Evolutionary conservation across 2,797 vertebrate species (phyloP), one percentile per base, ranked within the genome.

Genomic region (Diceros bicornis): DNA sequence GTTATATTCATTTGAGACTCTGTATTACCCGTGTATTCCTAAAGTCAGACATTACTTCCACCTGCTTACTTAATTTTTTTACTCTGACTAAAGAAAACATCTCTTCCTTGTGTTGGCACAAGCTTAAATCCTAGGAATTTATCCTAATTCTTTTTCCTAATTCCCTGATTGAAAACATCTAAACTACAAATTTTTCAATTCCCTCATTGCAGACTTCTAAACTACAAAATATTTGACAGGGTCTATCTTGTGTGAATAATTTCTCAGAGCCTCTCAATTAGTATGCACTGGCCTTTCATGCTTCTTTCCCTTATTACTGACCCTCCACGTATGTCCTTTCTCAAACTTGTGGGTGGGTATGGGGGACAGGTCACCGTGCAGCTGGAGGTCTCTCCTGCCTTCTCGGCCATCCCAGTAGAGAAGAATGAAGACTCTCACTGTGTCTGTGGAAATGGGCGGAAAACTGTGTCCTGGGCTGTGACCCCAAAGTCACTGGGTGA

Each of bases 401-500:
- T 98, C 92, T 52, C 94, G 79, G 98, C 98, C 34, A 1, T 88
- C 91, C 95, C 32, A 0, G 72, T 62, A 69, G 92, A 95, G 92
- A 92, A 96, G 50, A 94, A 96, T 16, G 61, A 97, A 90, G 92
- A 96, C 27, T 98, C 97, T 97, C 47, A 98, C 78, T 99, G 98
- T 72, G 55, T 99, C 61, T 98, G 98, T 29, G 98, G 97, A 87
- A 98, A 98, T 0, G 44, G 32, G 6, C 97, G 89, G 77, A 98
- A 98, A 97, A 99, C 98, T 0, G 11, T 98, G 79, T 96, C 98
- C 85, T 99, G 98, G 98, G 62, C 97, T 69, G 98, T 99, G 96
- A 98, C 91, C 71, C 98, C 98, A 16, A 98, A 57, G 78, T 98
- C 97, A 66, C 91, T 98, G 97, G 98, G 98, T 99, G 97, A 98